A percentile compares a stretch with the other conserved stretches of the same genome.
These are phyloP conservation scores for Patella pellucida DNA, from an alignment of 2,888 invertebrate genomes.

Conservation along the genomic window DNA sequence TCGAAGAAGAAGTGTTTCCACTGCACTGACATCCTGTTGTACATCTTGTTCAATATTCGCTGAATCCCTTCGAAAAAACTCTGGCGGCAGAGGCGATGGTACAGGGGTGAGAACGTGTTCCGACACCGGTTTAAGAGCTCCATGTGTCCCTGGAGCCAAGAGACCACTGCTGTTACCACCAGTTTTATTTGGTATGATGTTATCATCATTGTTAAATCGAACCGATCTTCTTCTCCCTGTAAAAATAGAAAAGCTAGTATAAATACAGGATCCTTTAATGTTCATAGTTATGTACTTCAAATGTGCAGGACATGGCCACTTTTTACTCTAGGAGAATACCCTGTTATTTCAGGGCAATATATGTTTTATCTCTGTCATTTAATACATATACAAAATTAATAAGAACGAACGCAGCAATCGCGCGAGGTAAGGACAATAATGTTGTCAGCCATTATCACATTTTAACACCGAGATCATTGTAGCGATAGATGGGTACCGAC, in stretches of 20 bases:
- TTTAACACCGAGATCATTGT: too few relatives aligned
- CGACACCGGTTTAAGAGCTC: conserved; percentile 32
- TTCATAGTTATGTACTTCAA: neutral
- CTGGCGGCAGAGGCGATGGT: conserved; percentile 41
- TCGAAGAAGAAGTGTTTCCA: conserved; percentile 43
- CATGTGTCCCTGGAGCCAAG: neutral
- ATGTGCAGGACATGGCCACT: too few relatives aligned
- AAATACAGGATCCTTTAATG: neutral
- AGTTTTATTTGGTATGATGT: conserved; percentile 25
- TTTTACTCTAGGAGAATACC: too few relatives aligned
- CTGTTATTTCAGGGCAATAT: too few relatives aligned
- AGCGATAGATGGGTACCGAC: too few relatives aligned
- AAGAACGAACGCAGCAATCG: too few relatives aligned
- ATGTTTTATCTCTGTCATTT: too few relatives aligned
- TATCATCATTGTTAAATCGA: conserved; percentile 38
- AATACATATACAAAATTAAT: too few relatives aligned
- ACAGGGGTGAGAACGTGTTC: conserved; percentile 50
- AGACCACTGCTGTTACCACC: neutral
- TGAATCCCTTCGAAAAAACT: conserved; percentile 26
- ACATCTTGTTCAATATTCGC: conserved; percentile 24
- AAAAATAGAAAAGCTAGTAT: conserved; percentile 23
- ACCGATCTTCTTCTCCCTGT: conserved; percentile 37
- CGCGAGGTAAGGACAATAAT: too few relatives aligned
- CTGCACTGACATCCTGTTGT: conserved; percentile 28
- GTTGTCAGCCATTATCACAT: too few relatives aligned